Evolutionary conservation across 2,113 vertebrate genomes (phyloP), one percentile per base, ranked within the genome.

Genomic region (Brachyhypopomus occidentalis): DNA sequence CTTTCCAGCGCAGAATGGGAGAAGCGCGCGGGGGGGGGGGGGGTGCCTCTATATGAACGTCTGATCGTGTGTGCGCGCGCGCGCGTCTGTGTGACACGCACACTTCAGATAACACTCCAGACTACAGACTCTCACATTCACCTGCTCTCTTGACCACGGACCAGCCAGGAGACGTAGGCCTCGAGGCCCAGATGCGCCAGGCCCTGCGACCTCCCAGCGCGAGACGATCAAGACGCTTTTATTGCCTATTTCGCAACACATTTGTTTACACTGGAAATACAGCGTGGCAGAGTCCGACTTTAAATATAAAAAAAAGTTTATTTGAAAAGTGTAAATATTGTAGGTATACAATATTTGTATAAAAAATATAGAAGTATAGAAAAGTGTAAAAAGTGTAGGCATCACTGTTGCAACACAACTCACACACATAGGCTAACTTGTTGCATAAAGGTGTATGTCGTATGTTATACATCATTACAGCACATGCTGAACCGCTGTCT

Each of bases 91-190:
- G 41, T 1, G 41, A 38, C 36, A 38, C 25, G 11, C 60, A 23
- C n/a, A 60, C 59, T 60, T 62, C 22, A 62, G 59, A 62, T 62
- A 23, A 16, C 64, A 38, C 64, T 67, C 11, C 1, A 2, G 23
- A 20, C n/a, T 30, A 48, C 25, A 77, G 83, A 8, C 79, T 89
- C 62, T 16, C 2, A 64, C 74, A 82, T 78, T 79, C 84, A 87
- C 78, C 75, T 52, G 79, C 36, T 48, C 69, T 41, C 25, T 45
- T 72, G 23, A 52, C 14, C 19, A 52, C 25, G 34, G 52, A 56
- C 5, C 25, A 14, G 41, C 5, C 5, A 2, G 5, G 19, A 58
- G 55, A 25, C 19, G 19, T 72, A 56, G 41, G 64, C 52, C 59
- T 59, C 55, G 60, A 69, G 17, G 66, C 74, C 58, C 27, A 72